Conservation (phyloP, 2,888 invertebrate genomes). For the Aleiodes alternator region DNA sequence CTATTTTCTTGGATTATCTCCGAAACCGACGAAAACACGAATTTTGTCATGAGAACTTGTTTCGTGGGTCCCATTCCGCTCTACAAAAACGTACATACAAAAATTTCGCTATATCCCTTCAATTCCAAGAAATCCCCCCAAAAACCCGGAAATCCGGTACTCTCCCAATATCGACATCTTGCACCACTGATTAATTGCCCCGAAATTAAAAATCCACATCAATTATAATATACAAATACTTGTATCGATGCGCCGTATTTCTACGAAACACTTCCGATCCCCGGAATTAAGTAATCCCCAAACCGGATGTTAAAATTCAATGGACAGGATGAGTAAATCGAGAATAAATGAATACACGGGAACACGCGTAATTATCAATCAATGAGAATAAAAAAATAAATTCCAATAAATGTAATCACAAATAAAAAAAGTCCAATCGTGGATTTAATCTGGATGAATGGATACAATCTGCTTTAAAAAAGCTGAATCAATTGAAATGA, state of each 20-base stretch:
- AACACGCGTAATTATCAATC: slow-evolving; percentile 9
- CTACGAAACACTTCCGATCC: slow-evolving; percentile 39
- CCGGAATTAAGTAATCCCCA: slow-evolving; percentile 35
- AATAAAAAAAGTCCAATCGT: neutral
- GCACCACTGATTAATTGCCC: too few relatives aligned
- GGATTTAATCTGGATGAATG: neutral
- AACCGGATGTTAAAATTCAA: slow-evolving; percentile 43
- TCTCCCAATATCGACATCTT: too few relatives aligned
- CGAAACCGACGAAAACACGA: too few relatives aligned
- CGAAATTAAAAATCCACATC: neutral
- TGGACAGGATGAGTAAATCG: slow-evolving; percentile 41
- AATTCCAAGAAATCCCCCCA: too few relatives aligned
- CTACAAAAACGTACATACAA: too few relatives aligned
- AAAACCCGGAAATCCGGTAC: too few relatives aligned
- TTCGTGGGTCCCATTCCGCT: too few relatives aligned
- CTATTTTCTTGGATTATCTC: too few relatives aligned
- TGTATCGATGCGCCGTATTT: neutral
- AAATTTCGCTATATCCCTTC: too few relatives aligned
- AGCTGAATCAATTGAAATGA: neutral
- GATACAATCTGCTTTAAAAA: neutral
- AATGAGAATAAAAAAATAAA: slow-evolving; percentile 3
- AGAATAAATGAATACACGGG: slow-evolving; percentile 29
- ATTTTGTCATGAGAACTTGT: too few relatives aligned
- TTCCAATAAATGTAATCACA: slow-evolving; percentile 2
- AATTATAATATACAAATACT: neutral